Evolutionary conservation across 2,888 invertebrate species (phyloP).

Genomic region (Callinectes sapidus): DNA sequence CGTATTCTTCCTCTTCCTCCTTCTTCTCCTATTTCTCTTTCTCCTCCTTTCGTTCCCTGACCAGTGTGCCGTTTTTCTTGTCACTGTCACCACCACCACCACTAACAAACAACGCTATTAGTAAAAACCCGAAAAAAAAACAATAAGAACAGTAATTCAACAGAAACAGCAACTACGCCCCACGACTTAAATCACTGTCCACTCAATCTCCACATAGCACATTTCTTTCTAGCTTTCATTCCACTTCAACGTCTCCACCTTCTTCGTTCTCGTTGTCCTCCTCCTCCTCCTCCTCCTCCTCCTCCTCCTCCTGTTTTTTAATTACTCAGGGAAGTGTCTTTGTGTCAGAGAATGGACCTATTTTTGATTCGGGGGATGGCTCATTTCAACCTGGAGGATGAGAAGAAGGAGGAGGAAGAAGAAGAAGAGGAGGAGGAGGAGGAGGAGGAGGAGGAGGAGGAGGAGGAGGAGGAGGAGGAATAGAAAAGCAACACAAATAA

Average conservation of each 20-base stretch:
- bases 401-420: slow-evolving; percentile 14
- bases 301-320: slow-evolving; percentile 18
- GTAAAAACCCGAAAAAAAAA: not conserved
- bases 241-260: not conserved
- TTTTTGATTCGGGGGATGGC: not conserved
- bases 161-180: not conserved
- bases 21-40: too few species aligned
- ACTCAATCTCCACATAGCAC: not conserved
- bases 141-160: not conserved
- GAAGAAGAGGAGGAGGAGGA: not conserved
- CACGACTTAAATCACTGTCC: not conserved
- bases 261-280: not conserved
- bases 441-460: not conserved
- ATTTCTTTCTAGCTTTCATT: not conserved
- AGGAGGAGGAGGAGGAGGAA: slow-evolving; percentile 10
- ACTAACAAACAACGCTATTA: not conserved
- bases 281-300: not conserved
- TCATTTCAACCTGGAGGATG: not conserved
- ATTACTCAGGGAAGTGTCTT: slow-evolving; percentile 13
- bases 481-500: not conserved
- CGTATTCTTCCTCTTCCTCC: too few species aligned
- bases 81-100: not conserved
- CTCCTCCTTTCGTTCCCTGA: not conserved
- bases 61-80: not conserved
- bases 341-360: not conserved